These are phyloP conservation scores for Nephotettix cincticeps DNA, from an alignment of 1,140 invertebrate species.

Conservation along the genomic window DNA sequence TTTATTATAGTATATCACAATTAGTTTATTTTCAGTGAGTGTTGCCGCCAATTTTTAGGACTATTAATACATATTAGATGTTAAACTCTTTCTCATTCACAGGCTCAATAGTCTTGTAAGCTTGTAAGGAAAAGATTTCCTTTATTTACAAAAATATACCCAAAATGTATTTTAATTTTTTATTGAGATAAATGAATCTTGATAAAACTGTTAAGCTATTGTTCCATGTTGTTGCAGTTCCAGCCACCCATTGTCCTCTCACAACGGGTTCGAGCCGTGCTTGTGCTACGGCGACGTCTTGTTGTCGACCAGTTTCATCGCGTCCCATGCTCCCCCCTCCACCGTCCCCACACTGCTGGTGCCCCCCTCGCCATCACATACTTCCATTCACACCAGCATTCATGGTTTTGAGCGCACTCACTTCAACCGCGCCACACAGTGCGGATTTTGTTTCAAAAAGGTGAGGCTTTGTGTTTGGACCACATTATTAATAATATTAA, in stretches of 20 bases:
- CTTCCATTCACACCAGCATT: constrained; percentile 39
- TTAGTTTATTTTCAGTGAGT: too few relatives aligned
- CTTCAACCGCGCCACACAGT: constrained; percentile 83
- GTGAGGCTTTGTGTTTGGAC: too few relatives aligned
- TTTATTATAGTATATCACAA: too few relatives aligned
- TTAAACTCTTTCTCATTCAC: too few relatives aligned
- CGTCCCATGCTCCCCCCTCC: constrained; percentile 42
- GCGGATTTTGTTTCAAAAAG: constrained; percentile 91
- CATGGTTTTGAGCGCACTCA: constrained; percentile 82
- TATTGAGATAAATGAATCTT: neutral
- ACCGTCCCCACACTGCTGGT: constrained; percentile 40
- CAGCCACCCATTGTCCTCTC: constrained; percentile 61
- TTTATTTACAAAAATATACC: neutral
- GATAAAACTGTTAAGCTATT: neutral
- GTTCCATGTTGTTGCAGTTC: constrained; percentile 51
- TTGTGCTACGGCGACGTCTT: constrained; percentile 89
- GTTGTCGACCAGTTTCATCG: constrained; percentile 75
- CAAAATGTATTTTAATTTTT: neutral
- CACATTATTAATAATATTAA: too few relatives aligned
- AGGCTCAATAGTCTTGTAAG: too few relatives aligned
- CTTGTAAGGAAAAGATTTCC: too few relatives aligned
- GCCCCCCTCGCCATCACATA: neutral
- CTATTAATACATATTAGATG: too few relatives aligned
- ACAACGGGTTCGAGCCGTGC: constrained; percentile 85
- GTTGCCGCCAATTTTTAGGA: too few relatives aligned